Base-by-base conservation (phyloP, 2,888 invertebrate genomes). In the Metopia argyrocephala region DNA sequence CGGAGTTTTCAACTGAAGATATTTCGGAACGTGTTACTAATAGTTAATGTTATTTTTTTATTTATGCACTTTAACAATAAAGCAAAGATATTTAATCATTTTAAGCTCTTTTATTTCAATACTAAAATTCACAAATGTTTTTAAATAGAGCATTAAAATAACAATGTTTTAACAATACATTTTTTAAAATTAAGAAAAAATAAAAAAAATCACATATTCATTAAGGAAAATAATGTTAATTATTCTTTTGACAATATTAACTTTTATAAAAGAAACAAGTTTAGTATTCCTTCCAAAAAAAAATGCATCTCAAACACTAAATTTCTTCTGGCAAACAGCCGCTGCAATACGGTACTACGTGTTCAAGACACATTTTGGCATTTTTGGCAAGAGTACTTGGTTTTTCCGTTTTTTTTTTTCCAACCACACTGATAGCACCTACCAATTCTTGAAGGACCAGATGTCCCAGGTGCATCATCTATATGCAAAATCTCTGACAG, bases 401-500 rank as follows among this genome's bases (percentile, higher is more conserved):
- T 66, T 66, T 66, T 66, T 66, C 54, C 21, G 65, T 65, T 52
- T 66, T 31, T 59, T 56, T 56, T 27, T 56, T 45, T 62, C 38
- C 66, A 54, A 21, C 45, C 45, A 45, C 54, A 54, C 54, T 54
- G 12, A 54, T 38, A 38, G 31, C 28, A 52, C 50, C 28, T 18
- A 28, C 20, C 65, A 28, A 52, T 38, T 65, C 65, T 65, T 64
- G 54, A 74, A 56, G 65, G 74, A 74, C 56, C 64, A 9, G 64
- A 31, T 45, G 45, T 48, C 48, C 68, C 50, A 66, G 50, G 65
- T 62, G 61, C 62, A 62, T 69, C 52, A 54, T 76, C 69, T 61
- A 76, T 45, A 56, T 76, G 48, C 50, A 76, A 59, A 66, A 78
- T 78, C 54, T 78, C 66, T 50, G 78, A 78, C 65, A 78, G 71